Evolutionary conservation across 2,113 vertebrate genomes (phyloP), one percentile per base, ranked within the genome.

Genomic region (Hippolais icterina): DNA sequence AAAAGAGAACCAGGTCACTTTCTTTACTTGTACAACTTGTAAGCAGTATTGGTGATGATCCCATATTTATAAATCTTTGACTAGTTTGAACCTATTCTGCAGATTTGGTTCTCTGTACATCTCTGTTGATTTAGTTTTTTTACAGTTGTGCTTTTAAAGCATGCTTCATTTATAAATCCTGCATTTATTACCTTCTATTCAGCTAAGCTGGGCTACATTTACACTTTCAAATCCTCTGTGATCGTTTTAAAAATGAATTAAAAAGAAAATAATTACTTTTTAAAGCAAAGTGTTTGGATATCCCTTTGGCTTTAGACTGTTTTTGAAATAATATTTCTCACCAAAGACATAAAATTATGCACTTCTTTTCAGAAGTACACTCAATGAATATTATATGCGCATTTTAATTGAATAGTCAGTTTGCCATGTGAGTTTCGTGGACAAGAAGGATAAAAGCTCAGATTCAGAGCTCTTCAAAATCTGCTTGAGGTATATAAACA

Each of bases 251-350:
- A 97, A 96, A 91, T 68, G n/a, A 92, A 95, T 88, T 95, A 18
- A 79, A 93, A 77, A 71, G 61, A 93, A 96, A 92, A 96, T 71
- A 88, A 94, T 96, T 90, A 85, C 75, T 95, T 94, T 76, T 94
- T 76, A 74, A 91, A 83, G 69, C 35, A 47, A 46, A 29, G 18
- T 77, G 13, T 89, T 93, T 96, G 90, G 60, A 91, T 88, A 81
- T 93, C 64, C 83, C 71, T 94, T 88, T 82, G 63, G 71, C 77
- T 94, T 89, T 87, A 94, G 78, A 90, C 31, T 82, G 81, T 92
- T 97, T 96, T 90, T 96, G 64, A 97, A 90, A 70, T 46, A 77
- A 14, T 66, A 50, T 83, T 93, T 93, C 90, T 79, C 60, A 89
- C 18, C 35, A 72, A 75, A 87, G 93, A 94, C 42, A 74, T 90